A percentile compares a stretch with the other conserved stretches of the same genome.
These are phyloP conservation scores for Oncorhynchus mykiss DNA, from an alignment of 2,113 vertebrate species.

Conservation along the genomic window DNA sequence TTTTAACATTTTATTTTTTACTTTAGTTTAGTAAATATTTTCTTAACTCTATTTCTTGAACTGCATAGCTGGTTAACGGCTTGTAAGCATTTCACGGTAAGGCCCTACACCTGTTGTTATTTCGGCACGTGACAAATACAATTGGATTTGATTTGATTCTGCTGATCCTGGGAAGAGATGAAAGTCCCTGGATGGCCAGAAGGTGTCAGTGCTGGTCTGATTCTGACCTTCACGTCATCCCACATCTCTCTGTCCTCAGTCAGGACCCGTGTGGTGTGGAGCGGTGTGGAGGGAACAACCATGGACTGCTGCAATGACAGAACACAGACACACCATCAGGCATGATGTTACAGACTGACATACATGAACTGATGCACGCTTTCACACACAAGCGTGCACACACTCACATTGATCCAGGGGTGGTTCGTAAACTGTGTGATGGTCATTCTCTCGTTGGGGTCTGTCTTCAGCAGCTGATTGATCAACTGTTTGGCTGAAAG, in stretches of 20 bases:
- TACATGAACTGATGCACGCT: not conserved
- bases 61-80: no score
- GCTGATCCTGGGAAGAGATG: constrained; percentile 13
- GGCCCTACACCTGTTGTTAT: no score
- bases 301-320: constrained; percentile 81
- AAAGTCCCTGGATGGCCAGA: constrained; percentile 42
- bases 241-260: constrained; percentile 94
- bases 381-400: constrained; percentile 12
- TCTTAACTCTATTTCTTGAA: no score
- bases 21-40: no score
- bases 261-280: constrained; percentile 92
- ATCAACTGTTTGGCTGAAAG: constrained; percentile 90
- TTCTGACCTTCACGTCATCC: constrained; percentile 96
- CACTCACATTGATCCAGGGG: constrained; percentile 91
- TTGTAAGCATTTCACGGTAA: no score
- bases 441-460: constrained; percentile 94
- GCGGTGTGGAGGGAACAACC: constrained; percentile 91
- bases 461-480: constrained; percentile 91
- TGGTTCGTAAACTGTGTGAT: constrained; percentile 96
- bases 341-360: not conserved
- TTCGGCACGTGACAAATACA: no score
- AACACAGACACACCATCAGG: constrained; percentile 16
- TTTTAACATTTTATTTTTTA: no score
- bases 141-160: not conserved
- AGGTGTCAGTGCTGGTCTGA: constrained; percentile 40